Evolutionary conservation across 2,888 invertebrate species (phyloP).

Genomic region (Cephus spinipes): DNA sequence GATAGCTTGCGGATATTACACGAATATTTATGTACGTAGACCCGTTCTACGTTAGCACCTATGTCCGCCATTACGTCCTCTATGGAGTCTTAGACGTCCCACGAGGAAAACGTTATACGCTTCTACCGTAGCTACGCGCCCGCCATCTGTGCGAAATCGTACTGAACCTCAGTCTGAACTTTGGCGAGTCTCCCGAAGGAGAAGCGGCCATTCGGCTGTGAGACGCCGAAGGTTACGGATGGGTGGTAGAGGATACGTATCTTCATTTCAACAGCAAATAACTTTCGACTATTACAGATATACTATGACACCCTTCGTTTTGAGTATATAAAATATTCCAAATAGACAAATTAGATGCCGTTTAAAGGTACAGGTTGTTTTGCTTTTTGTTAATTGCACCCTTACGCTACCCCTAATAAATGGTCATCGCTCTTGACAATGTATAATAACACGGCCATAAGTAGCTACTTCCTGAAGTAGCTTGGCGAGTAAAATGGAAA

Average conservation of each 20-base stretch:
- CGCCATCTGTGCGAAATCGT: not conserved
- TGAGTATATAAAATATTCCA: not conserved
- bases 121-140: not conserved
- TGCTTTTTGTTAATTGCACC: too few species aligned
- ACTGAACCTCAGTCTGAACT: not conserved
- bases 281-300: not conserved
- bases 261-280: not conserved
- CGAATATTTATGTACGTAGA: not conserved
- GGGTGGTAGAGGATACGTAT: rapidly evolving
- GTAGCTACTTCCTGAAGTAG: too few species aligned
- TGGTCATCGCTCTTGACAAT: not conserved
- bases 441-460: not conserved
- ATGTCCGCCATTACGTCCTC: not conserved
- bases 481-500: not conserved
- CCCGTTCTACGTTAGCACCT: not conserved
- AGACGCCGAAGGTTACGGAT: not conserved
- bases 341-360: not conserved
- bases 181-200: not conserved
- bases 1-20: not conserved
- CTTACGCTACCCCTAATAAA: not conserved
- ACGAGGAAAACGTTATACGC: not conserved
- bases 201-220: not conserved
- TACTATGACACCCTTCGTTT: not conserved
- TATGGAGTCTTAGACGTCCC: not conserved
- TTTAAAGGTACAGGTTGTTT: not conserved